Evolutionary conservation across 2,797 vertebrate genomes (phyloP).

Genomic region (Bradypus variegatus): DNA sequence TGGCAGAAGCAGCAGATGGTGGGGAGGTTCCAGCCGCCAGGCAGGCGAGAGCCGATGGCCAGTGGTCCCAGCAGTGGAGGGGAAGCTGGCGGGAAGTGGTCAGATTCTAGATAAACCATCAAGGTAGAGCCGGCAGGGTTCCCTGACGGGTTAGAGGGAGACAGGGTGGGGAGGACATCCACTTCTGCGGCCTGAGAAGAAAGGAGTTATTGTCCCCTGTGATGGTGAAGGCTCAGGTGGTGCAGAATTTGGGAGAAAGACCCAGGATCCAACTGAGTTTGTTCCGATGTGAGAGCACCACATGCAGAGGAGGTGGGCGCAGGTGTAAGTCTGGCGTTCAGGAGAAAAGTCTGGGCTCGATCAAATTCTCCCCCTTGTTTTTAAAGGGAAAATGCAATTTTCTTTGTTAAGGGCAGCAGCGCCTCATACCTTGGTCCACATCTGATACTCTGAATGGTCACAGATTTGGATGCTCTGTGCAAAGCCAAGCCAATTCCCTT

Average conservation of each 20-base stretch:
- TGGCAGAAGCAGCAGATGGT: background rate
- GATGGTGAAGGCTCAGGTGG: background rate
- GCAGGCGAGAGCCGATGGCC: background rate
- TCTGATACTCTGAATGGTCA: background rate
- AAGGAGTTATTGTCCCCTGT: accelerated
- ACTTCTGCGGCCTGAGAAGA: background rate
- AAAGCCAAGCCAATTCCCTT: background rate
- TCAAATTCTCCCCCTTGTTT: background rate
- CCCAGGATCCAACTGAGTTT: background rate
- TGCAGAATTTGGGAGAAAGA: background rate
- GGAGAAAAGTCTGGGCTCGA: background rate
- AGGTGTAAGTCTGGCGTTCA: background rate
- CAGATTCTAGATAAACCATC: too few species aligned
- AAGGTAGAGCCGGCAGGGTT: background rate
- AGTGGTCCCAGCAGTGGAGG: accelerated
- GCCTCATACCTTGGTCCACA: background rate
- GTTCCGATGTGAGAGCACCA: accelerated
- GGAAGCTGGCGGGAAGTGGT: background rate
- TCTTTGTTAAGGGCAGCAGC: background rate
- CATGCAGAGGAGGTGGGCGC: accelerated
- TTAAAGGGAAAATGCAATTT: background rate
- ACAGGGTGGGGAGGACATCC: background rate
- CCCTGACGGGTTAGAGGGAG: too few species aligned
- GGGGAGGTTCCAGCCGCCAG: background rate
- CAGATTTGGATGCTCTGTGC: accelerated